phyloP scores from a whole-genome alignment of 1,140 invertebrate species.

The Phthorimaea operculella region DNA sequence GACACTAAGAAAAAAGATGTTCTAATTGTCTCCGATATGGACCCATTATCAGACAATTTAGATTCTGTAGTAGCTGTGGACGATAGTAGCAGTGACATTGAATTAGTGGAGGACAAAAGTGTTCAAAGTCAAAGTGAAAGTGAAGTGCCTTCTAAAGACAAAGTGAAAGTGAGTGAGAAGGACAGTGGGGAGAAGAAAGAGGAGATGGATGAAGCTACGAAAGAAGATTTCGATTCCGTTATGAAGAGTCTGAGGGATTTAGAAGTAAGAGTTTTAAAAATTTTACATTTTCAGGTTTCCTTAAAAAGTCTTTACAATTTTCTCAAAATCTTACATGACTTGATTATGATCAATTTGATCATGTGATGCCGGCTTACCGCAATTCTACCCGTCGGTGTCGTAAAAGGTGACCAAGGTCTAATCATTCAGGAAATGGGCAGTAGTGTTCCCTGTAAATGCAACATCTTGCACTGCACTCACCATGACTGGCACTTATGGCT shows the following conservation, averaged over 20 bases:
- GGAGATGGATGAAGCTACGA: conserved; percentile 31
- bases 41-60: conserved; percentile 37
- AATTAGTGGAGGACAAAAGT: conserved; percentile 47
- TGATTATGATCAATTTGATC: no score
- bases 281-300: no score
- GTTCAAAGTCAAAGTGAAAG: conserved; percentile 36
- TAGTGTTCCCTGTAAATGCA: no score
- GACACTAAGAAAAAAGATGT: conserved; percentile 53
- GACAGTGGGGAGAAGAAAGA: conserved; percentile 22
- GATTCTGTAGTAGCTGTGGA: conserved; percentile 42
- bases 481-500: no score
- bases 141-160: conserved; percentile 56
- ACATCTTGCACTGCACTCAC: no score
- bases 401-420: no score
- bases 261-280: conserved; percentile 23
- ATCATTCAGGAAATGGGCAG: no score
- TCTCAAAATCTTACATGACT: no score
- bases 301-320: no score
- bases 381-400: no score
- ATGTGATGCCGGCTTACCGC: no score
- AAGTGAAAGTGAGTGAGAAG: conserved; percentile 28
- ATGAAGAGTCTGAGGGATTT: conserved; percentile 40
- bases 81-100: conserved; percentile 58
- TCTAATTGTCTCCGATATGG: conserved; percentile 48
- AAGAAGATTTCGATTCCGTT: conserved; percentile 40